Conservation (phyloP, 1,140 invertebrate species). For the Eueides isabella region DNA sequence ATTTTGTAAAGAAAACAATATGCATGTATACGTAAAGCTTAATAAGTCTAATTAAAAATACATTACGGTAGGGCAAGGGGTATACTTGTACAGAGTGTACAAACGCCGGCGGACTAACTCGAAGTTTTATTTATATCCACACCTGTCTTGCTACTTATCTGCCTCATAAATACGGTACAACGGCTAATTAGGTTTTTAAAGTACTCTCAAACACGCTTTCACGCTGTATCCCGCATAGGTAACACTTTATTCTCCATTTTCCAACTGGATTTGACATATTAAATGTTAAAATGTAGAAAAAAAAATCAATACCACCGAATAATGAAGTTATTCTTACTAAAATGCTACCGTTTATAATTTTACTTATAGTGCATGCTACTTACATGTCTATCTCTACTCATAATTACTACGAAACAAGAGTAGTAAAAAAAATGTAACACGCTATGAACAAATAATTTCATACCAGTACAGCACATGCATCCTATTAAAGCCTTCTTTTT, state of each 20-base stretch:
- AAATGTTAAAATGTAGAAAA: not conserved
- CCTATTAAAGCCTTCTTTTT: slow-evolving; percentile 11
- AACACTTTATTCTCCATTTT: not conserved
- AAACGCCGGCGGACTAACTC: not conserved
- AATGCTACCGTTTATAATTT: too few relatives aligned
- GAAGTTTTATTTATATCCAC: slow-evolving; percentile 23
- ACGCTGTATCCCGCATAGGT: too few relatives aligned
- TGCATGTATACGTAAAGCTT: not conserved
- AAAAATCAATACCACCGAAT: too few relatives aligned
- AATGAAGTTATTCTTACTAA: too few relatives aligned
- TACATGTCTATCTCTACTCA: not conserved
- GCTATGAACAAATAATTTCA: not conserved
- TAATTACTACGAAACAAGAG: not conserved
- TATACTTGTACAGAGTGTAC: slow-evolving; percentile 11
- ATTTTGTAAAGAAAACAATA: not conserved
- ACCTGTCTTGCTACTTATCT: slow-evolving; percentile 1
- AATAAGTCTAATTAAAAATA: not conserved
- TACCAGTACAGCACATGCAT: not conserved
- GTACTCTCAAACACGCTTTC: not conserved
- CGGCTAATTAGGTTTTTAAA: slow-evolving; percentile 2
- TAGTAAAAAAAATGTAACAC: not conserved
- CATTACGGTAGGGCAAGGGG: slow-evolving; percentile 14
- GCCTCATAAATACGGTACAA: not conserved
- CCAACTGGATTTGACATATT: not conserved
- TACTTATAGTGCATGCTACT: not conserved